Percentiles rank a stretch among this genome's conserved stretches.
Conservation (phyloP, 2,888 invertebrate species). For the Stenotaenia linearis region DNA sequence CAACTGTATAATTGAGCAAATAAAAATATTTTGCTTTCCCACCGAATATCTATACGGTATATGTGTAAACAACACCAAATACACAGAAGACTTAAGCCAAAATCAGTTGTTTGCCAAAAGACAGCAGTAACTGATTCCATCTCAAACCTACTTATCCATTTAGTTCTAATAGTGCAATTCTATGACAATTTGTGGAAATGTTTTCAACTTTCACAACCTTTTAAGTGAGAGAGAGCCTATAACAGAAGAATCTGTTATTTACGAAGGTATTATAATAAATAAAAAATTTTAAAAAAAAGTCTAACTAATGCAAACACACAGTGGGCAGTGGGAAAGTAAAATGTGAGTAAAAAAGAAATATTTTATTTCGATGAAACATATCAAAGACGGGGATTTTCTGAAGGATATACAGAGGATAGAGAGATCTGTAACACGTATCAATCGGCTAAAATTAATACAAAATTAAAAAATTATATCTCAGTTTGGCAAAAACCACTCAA, state of each 20-base stretch:
- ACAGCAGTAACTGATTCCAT: not conserved
- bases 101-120: not conserved
- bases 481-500: not conserved
- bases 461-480: not conserved
- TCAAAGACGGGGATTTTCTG: conserved; percentile 3
- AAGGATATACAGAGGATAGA: not conserved
- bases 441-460: not conserved
- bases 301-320: not conserved
- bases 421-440: conserved; percentile 14
- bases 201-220: conserved; percentile 19
- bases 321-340: conserved; percentile 20
- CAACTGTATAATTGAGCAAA: conserved; percentile 24
- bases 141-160: conserved; percentile 20
- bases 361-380: conserved; percentile 9
- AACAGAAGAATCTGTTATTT: not conserved
- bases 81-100: conserved; percentile 26
- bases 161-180: conserved; percentile 17
- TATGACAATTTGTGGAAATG: conserved; percentile 26
- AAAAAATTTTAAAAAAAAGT: not conserved
- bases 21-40: conserved; percentile 12
- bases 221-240: not conserved
- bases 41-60: conserved; percentile 11
- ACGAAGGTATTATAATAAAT: not conserved
- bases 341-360: not conserved
- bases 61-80: conserved; percentile 10